These are phyloP conservation scores for Amphipyra berbera DNA, from an alignment of 2,888 invertebrate species.

Conservation along the genomic window DNA sequence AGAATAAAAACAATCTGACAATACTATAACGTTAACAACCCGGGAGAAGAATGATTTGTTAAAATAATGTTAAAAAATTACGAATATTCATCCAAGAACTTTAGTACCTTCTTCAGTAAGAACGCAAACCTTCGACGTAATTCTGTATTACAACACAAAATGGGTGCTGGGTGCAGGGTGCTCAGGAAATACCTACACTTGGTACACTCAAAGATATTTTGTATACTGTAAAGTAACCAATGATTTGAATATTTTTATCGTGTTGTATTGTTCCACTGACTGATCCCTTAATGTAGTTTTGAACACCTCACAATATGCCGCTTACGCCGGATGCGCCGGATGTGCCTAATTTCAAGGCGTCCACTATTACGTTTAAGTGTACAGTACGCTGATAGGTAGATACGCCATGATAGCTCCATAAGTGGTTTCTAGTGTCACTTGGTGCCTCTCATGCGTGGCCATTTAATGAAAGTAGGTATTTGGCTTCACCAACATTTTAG, in stretches of 20 bases:
- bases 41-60: too few relatives aligned
- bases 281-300: conserved; percentile 59
- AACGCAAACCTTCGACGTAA: too few relatives aligned
- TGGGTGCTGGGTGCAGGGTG: too few relatives aligned
- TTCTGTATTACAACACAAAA: too few relatives aligned
- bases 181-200: too few relatives aligned
- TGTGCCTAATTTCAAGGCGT: conserved; percentile 51
- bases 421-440: conserved; percentile 60
- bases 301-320: conserved; percentile 56
- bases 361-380: conserved; percentile 50
- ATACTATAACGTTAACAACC: too few relatives aligned
- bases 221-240: conserved; percentile 2
- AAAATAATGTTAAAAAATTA: too few relatives aligned
- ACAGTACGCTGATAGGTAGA: conserved; percentile 48
- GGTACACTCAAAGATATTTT: background rate
- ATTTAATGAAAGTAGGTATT: conserved; percentile 36
- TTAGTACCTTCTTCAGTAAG: too few relatives aligned
- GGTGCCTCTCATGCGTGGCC: conserved; percentile 36
- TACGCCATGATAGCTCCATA: conserved; percentile 52
- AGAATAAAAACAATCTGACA: too few relatives aligned
- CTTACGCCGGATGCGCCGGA: conserved; percentile 38
- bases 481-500: conserved; percentile 19
- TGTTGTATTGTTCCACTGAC: conserved; percentile 48
- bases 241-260: conserved; percentile 44
- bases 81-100: too few relatives aligned